Base-by-base conservation (phyloP, 2,797 vertebrate genomes). In the Argyrosomus regius region DNA sequence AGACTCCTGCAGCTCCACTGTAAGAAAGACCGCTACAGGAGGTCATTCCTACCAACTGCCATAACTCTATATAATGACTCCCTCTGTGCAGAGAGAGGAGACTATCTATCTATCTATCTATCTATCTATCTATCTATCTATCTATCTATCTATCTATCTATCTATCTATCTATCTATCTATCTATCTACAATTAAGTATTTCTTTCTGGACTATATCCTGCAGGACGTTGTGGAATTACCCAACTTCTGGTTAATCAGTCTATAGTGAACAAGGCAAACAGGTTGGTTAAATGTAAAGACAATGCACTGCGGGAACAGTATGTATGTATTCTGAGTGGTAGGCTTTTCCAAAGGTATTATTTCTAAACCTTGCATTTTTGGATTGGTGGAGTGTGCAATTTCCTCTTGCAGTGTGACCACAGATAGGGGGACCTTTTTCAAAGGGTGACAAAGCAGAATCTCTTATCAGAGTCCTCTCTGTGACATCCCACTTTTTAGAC, bases 361-460 rank as follows among this genome's bases (percentile, higher is more conserved):
- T 80, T 72, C 50, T 49, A 69, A 69, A 77, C 46, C 62, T 82
- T 9, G 53, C 58, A 59, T 31, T 78, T 17, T 78, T 49, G 53
- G 62, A 77, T 45, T 65, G 59, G 53, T 64, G 41, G 71, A 84
- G 81, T 86, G 53, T 82, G 73, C 80, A 82, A 86, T 88, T 87
- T 83, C 80, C 35, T 57, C 79, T 84, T 71, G 66, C 80, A 74
- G 60, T 67, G 58, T 6, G 10, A 65, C 54, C 62, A 68, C 52
- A 74, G 62, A 83, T 57, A 59, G 24, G 22, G n/a, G 74, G 53
- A n/a, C 54, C 54, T 70, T 84, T 76, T 74, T 78, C 60, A 74
- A 65, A 84, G 45, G 77, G 86, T 88, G 88, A 87, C 86, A 86
- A 90, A 85, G 88, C 86, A 89, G 78, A 84, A 85, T 80, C 57